Base-by-base conservation (phyloP, 2,797 vertebrate species). In the Xiphophorus birchmanni region DNA sequence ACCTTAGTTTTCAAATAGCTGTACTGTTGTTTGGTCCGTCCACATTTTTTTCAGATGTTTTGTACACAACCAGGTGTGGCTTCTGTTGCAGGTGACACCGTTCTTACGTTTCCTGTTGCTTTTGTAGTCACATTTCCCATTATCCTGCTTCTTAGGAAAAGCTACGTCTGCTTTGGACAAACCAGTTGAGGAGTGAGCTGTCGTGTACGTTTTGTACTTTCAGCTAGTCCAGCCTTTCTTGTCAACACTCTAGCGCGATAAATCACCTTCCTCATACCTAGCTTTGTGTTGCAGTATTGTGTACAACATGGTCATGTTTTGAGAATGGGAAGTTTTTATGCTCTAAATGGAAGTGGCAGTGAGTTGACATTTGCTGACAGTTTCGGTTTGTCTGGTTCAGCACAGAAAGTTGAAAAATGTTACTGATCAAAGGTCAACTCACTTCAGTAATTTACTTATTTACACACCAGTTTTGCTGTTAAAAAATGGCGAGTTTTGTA, bases 1-100 rank as follows among this genome's bases (percentile, higher is more conserved):
- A 0, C 58, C 58, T 74, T 44, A 18, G 26, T 79, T 76, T 15
- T 40, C 26, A 21, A n/a, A 37, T 45, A 6, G 73, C 15, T 21
- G 32, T 37, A 3, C 54, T 44, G 67, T 32, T 12, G 23, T 67
- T 80, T 86, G 80, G 90, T 87, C 79, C 37, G 42, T 83, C 85
- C 71, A 85, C 88, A 93, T 94, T 91, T 90, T 91, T 90, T 79
- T 92, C 23, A 40, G 42, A 82, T 60, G 90, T 83, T 77, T 82
- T 58, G 50, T 67, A 74, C 47, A 10, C 63, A 40, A 63, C 32
- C 82, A 82, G 90, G 90, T 87, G 92, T 85, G 89, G 84, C 78
- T 50, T 81, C 78, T 91, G 87, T 40, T 75, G 45, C n/a, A 77
- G 86, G 12, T 71, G 65, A 42, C 15, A 5, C 5, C 42, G 6